These are phyloP conservation scores for Melanotus villosus DNA, from an alignment of 2,888 invertebrate species.

Conservation along the genomic window DNA sequence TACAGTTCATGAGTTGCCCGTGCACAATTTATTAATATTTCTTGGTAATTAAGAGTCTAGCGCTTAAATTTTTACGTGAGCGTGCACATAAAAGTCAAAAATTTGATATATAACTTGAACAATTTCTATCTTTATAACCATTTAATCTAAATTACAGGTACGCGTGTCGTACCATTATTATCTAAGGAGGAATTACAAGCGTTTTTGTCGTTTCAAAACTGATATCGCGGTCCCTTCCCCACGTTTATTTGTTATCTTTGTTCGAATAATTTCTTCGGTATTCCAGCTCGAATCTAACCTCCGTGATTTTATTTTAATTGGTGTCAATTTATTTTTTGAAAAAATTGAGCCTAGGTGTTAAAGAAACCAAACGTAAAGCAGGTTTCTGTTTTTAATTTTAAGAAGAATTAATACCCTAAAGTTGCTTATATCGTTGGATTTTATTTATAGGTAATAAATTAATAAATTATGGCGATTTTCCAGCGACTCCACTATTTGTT, in stretches of 20 bases:
- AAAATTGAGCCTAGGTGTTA: too few relatives aligned
- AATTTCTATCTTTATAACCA: constrained; percentile 4
- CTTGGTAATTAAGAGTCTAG: neutral
- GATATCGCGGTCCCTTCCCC: neutral
- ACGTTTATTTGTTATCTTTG: neutral
- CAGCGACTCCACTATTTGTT: too few relatives aligned
- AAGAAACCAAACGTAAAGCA: too few relatives aligned
- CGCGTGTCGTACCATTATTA: constrained; percentile 2
- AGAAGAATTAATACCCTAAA: too few relatives aligned
- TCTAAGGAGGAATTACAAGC: constrained; percentile 7
- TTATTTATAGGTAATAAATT: too few relatives aligned
- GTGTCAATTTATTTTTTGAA: too few relatives aligned
- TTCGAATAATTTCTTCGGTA: too few relatives aligned
- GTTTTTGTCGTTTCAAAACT: neutral
- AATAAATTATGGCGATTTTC: too few relatives aligned
- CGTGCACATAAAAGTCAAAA: constrained; percentile 1
- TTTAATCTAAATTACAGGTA: constrained; percentile 13
- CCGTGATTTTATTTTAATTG: too few relatives aligned
- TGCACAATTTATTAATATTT: neutral
- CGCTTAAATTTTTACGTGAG: constrained; percentile 4
- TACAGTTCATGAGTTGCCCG: neutral
- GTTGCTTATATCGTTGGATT: too few relatives aligned
- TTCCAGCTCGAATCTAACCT: too few relatives aligned
- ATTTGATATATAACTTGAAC: neutral
- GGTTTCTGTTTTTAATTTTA: too few relatives aligned